Conservation (phyloP, 2,888 invertebrate genomes). For the Erebia aethiops region DNA sequence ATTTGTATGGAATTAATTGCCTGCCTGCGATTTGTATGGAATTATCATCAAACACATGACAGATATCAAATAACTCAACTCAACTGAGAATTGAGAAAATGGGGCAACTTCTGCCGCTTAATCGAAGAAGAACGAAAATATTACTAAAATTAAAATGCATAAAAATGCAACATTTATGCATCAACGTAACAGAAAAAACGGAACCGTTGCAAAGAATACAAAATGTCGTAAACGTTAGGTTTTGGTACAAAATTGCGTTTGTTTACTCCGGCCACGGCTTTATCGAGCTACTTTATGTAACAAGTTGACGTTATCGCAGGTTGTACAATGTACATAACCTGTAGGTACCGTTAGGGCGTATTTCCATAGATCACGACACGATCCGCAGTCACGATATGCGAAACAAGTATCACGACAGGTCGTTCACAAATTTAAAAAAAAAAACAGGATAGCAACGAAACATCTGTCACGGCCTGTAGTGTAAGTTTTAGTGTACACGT, state of each 20-base stretch:
- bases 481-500: too few species aligned
- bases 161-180: neutral
- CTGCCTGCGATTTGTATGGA: too few species aligned
- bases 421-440: too few species aligned
- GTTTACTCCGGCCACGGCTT: conserved; percentile 29
- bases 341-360: neutral
- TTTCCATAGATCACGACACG: neutral
- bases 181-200: neutral
- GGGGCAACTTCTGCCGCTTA: too few species aligned
- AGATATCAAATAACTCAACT: too few species aligned
- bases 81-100: too few species aligned
- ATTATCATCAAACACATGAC: too few species aligned
- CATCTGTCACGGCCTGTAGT: too few species aligned
- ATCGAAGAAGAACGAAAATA: too few species aligned
- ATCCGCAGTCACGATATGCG: neutral
- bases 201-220: neutral
- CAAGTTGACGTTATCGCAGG: conserved; percentile 30
- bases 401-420: neutral
- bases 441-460: too few species aligned
- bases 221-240: conserved; percentile 22
- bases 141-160: neutral
- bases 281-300: conserved; percentile 33
- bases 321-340: conserved; percentile 32
- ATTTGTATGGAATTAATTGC: too few species aligned
- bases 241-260: conserved; percentile 27